phyloP scores from a whole-genome alignment of 2,888 invertebrate genomes.

The Eupithecia vulgata region DNA sequence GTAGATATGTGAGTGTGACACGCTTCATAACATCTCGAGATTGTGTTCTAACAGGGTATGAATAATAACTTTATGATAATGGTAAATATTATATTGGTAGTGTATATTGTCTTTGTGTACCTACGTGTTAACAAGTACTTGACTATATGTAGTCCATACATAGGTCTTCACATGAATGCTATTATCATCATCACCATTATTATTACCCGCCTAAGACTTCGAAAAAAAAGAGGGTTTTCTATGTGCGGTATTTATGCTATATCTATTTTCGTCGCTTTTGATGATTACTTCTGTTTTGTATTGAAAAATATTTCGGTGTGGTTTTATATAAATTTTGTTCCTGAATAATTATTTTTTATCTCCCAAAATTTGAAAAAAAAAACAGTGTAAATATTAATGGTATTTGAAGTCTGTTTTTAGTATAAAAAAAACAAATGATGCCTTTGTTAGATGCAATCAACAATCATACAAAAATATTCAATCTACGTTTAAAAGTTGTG shows the following conservation, averaged over 20 bases:
- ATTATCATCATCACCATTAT: neutral
- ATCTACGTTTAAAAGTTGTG: neutral
- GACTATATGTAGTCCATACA: constrained; percentile 3
- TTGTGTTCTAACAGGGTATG: constrained; percentile 53
- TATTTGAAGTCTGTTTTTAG: too few relatives aligned
- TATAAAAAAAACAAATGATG: neutral
- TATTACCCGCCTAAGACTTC: too few relatives aligned
- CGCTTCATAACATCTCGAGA: constrained; percentile 64
- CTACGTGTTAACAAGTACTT: constrained; percentile 8
- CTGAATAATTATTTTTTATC: too few relatives aligned
- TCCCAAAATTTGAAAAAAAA: too few relatives aligned
- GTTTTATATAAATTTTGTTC: too few relatives aligned
- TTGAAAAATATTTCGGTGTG: too few relatives aligned
- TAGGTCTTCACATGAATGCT: neutral
- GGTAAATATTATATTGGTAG: constrained; percentile 28
- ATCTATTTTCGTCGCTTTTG: too few relatives aligned
- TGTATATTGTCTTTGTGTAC: constrained; percentile 23
- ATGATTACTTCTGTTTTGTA: too few relatives aligned
- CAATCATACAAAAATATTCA: neutral
- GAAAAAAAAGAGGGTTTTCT: too few relatives aligned
- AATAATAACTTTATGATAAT: constrained; percentile 54
- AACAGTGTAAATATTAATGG: too few relatives aligned
- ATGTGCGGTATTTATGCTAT: too few relatives aligned
- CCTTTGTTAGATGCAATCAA: neutral
- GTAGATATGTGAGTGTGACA: constrained; percentile 53